These are phyloP conservation scores for Sorex fumeus DNA, from an alignment of 2,113 vertebrate species.

Conservation along the genomic window DNA sequence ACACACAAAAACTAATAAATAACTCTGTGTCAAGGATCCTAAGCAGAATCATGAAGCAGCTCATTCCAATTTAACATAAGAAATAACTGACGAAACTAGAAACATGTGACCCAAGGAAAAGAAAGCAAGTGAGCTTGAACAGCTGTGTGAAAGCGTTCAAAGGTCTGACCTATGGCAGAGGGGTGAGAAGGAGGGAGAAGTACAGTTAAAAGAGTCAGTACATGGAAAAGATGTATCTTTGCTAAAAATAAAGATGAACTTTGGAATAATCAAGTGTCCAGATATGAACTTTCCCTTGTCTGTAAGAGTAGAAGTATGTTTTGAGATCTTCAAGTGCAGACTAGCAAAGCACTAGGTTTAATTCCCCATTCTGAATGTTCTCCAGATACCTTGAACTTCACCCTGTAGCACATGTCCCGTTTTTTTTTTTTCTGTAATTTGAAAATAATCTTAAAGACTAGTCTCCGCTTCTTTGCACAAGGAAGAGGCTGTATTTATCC, in stretches of 20 bases:
- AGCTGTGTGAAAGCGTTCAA: neutral
- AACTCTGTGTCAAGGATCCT: neutral
- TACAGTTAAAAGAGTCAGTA: neutral
- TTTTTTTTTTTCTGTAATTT: neutral
- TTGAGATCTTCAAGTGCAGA: conserved; percentile 14
- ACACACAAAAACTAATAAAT: too few relatives aligned
- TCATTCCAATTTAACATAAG: neutral
- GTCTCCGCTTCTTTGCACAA: neutral
- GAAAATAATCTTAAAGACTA: neutral
- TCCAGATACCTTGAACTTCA: neutral
- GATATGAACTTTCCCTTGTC: neutral
- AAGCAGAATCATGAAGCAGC: neutral
- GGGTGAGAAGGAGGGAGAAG: neutral
- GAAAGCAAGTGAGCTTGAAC: neutral
- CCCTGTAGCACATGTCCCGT: neutral
- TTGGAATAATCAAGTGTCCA: neutral
- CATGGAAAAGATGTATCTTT: neutral
- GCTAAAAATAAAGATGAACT: conserved; percentile 3
- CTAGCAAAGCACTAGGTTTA: neutral
- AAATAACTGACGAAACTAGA: neutral
- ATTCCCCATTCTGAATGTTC: neutral
- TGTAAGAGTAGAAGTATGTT: neutral
- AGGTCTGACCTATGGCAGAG: neutral
- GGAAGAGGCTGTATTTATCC: neutral
- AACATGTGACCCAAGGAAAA: neutral